Conservation (phyloP, 1,140 invertebrate species). For the Musca domestica region DNA sequence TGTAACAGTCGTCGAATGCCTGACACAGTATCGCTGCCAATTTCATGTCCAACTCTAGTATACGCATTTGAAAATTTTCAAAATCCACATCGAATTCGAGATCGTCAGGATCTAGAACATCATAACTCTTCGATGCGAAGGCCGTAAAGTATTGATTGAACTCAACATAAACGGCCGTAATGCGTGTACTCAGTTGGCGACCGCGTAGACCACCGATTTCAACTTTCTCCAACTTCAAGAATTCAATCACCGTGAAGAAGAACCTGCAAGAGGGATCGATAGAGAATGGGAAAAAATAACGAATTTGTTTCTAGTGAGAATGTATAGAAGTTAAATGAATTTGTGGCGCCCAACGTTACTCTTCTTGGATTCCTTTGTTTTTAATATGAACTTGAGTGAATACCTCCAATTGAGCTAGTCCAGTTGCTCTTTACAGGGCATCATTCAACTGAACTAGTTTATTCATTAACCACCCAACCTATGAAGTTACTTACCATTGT, state of each 20-base stretch:
- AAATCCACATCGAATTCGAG: constrained; percentile 80
- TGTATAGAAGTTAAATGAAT: too few relatives aligned
- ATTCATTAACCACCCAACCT: too few relatives aligned
- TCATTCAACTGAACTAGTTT: too few relatives aligned
- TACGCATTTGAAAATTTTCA: constrained; percentile 74
- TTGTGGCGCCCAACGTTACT: neutral
- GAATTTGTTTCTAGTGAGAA: neutral
- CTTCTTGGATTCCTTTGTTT: too few relatives aligned
- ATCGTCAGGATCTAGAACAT: constrained; percentile 88
- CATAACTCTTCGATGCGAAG: constrained; percentile 82
- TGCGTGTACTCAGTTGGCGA: constrained; percentile 72
- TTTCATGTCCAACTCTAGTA: constrained; percentile 84
- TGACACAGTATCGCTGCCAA: constrained; percentile 85
- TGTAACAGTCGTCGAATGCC: constrained; percentile 88
- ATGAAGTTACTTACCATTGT: constrained; percentile 59
- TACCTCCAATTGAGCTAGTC: too few relatives aligned
- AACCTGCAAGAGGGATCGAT: too few relatives aligned
- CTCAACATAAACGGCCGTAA: constrained; percentile 78
- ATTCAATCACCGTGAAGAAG: constrained; percentile 89
- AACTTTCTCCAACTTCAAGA: constrained; percentile 91
- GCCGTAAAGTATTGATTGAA: constrained; percentile 85
- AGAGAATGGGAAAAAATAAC: too few relatives aligned
- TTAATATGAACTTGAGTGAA: too few relatives aligned
- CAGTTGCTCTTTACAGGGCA: too few relatives aligned
- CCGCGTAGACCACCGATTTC: constrained; percentile 92